These are phyloP conservation scores for Belgica antarctica DNA, from an alignment of 2,888 invertebrate genomes.

Conservation along the genomic window DNA sequence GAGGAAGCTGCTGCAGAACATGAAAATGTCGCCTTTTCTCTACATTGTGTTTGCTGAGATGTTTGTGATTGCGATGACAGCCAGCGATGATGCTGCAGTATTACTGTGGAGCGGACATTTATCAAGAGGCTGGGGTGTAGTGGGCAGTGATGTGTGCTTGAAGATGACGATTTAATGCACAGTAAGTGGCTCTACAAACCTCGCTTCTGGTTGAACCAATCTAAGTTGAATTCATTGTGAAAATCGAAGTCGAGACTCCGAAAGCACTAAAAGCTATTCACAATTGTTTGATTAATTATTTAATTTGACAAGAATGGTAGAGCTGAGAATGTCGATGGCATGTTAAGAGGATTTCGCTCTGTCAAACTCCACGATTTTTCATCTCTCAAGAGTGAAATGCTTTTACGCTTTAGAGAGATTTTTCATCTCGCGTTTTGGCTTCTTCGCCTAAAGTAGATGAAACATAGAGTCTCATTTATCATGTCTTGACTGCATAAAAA, in stretches of 20 bases:
- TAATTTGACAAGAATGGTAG: not conserved
- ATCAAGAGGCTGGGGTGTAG: not conserved
- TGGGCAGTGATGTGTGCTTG: not conserved
- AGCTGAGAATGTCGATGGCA: not conserved
- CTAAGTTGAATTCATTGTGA: no score
- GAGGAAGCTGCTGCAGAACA: no score
- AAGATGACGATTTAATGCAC: no score
- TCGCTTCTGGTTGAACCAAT: not conserved
- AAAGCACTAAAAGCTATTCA: not conserved
- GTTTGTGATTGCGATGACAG: not conserved
- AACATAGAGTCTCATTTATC: not conserved
- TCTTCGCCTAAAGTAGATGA: not conserved
- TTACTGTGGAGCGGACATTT: not conserved
- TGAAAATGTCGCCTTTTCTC: not conserved
- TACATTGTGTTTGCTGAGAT: not conserved
- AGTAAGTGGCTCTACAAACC: no score
- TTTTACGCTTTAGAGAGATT: not conserved
- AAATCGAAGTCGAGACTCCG: not conserved
- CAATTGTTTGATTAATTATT: not conserved
- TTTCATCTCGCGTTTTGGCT: not conserved
- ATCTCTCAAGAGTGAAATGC: not conserved
- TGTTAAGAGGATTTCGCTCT: not conserved
- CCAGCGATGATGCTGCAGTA: not conserved
- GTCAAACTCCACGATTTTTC: not conserved
- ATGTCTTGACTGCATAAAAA: not conserved